phyloP scores from a whole-genome alignment of 2,113 vertebrate genomes.

The Puma concolor region DNA sequence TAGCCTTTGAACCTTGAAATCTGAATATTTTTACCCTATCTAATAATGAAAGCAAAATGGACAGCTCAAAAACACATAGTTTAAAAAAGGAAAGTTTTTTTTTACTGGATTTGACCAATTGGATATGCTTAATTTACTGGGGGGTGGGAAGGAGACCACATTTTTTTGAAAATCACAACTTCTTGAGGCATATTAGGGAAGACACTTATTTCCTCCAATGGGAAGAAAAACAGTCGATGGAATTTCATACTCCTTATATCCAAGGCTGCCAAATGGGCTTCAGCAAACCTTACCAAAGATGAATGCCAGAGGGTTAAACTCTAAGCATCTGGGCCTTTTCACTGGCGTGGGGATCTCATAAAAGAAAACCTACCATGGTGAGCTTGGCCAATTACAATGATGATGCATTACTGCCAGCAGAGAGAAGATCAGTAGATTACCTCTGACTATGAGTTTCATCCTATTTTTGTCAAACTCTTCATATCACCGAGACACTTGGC shows the following conservation, averaged over 20 bases:
- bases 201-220: not conserved
- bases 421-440: not conserved
- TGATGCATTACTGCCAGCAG: not conserved
- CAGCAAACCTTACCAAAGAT: conserved; percentile 4
- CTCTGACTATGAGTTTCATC: not conserved
- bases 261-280: not conserved
- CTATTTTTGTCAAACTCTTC: not conserved
- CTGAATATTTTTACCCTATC: not conserved
- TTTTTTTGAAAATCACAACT: not conserved
- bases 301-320: not conserved
- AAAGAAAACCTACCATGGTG: not conserved
- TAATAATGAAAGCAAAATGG: conserved; percentile 21
- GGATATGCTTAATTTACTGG: not conserved
- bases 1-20: not conserved
- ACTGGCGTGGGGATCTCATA: not conserved
- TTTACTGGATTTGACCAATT: not conserved
- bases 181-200: not conserved
- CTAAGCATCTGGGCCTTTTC: not conserved
- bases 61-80: not conserved
- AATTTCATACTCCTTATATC: not conserved
- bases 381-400: not conserved
- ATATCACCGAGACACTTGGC: not conserved
- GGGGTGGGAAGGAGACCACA: not conserved
- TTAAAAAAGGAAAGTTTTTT: not conserved
- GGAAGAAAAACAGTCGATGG: not conserved